Evolutionary conservation across 2,888 invertebrate genomes (phyloP), one percentile per base, ranked within the genome.

Genomic region (Spialia ferax): DNA sequence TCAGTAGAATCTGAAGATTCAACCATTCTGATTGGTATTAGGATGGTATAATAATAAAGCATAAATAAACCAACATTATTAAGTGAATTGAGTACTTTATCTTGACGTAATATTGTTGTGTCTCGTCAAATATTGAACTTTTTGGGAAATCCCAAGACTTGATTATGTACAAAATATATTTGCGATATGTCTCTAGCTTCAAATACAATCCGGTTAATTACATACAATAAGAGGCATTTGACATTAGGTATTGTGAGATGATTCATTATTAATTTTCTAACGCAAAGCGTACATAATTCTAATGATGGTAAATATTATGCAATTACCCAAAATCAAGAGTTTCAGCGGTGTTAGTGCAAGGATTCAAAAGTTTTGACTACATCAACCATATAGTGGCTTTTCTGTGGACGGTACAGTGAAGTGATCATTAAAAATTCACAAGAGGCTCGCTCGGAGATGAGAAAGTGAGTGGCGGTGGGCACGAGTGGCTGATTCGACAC

Each of bases 71-170:
- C n/a, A n/a, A n/a, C n/a, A n/a, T n/a, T n/a, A n/a, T 13, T 48
- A 48, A 20, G 26, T 55, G 55, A 55, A 56, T 22, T 13, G 29
- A 22, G 13, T 50, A 15, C 10, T 45, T 20, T 56, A 63, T 22
- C n/a, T 56, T 56, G 57, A 57, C 64, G 57, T 50, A 63, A 0
- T 42, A 50, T 57, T 50, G 26, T 59, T 59, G 20, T 62, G 57
- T 52, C 52, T 65, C 26, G 23, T 35, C 52, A 65, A 65, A 65
- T 65, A 65, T 65, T 65, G 35, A 65, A 65, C 18, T 15, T 65
- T 59, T 52, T 52, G 65, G 65, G 52, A 59, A 65, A 59, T 59
- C 65, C 65, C 57, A 65, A 23, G 23, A 56, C 20, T 64, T 38
- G 56, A 57, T n/a, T 57, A 48, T 23, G 29, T 57, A 57, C 50